Evolutionary conservation across 30 jellyfish, hydroid and myxozoan species (phyloP).

Genomic region (Nemopilema nomurai): DNA sequence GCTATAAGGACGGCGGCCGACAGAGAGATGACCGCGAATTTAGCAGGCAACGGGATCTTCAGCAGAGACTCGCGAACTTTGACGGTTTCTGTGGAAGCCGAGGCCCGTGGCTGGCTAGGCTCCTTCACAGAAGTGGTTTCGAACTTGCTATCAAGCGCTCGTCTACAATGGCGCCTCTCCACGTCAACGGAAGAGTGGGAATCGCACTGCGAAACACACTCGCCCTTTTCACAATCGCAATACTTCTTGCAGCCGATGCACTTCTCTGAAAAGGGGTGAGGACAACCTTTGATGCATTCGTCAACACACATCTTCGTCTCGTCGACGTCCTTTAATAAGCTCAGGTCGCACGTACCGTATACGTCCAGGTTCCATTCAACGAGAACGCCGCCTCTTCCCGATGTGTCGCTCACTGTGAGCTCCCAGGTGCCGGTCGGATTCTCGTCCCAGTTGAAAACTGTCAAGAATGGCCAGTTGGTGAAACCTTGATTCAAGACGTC

Average conservation of each 20-base stretch:
- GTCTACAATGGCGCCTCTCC: conserved; percentile 82
- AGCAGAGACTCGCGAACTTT: conserved; percentile 59
- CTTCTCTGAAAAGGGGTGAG: conserved; percentile 75
- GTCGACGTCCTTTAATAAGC: conserved; percentile 60
- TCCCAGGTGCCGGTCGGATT: conserved; percentile 95
- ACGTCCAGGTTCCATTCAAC: conserved; percentile 83
- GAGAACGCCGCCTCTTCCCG: conserved; percentile 73
- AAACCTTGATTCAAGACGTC: conserved; percentile 80
- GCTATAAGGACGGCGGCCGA: conserved; percentile 79
- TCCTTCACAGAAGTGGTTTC: conserved; percentile 1
- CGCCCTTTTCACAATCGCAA: conserved; percentile 94
- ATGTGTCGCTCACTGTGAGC: conserved; percentile 84
- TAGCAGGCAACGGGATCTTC: conserved; percentile 84
- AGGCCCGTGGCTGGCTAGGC: not conserved
- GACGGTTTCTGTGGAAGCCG: conserved; percentile 14
- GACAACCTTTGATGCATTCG: conserved; percentile 88
- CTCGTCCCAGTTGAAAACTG: conserved; percentile 98
- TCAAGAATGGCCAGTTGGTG: conserved; percentile 89
- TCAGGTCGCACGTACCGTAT: conserved; percentile 85
- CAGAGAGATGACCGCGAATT: conserved; percentile 81
- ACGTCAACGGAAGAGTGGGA: conserved; percentile 51
- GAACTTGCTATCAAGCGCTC: conserved; percentile 52
- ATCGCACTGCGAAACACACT: conserved; percentile 84
- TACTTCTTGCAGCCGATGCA: conserved; percentile 83
- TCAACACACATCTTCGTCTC: conserved; percentile 85